A percentile compares a stretch with the other conserved stretches of the same genome.
Conservation (phyloP, 2,113 vertebrate species). For the Todiramphus chloris region DNA sequence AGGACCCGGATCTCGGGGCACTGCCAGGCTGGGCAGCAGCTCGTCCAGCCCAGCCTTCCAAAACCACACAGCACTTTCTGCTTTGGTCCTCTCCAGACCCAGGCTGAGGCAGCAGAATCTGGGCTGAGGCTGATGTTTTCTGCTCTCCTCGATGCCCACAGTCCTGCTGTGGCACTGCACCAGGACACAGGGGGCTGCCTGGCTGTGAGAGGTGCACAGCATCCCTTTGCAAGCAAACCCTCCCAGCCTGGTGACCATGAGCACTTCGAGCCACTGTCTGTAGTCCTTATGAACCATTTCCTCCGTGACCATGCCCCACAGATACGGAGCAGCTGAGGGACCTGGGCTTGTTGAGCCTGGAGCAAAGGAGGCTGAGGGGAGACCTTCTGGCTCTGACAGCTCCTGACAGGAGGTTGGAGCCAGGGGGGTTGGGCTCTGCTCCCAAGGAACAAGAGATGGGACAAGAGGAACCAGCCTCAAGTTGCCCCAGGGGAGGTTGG, state of each 20-base stretch:
- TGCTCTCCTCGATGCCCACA: accelerated
- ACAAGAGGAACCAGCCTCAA: too few species aligned
- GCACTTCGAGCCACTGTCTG: too few species aligned
- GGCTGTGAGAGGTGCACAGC: accelerated
- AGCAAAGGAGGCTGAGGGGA: too few species aligned
- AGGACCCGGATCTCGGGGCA: not conserved
- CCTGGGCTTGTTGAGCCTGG: too few species aligned
- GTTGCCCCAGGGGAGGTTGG: too few species aligned
- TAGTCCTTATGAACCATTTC: not conserved
- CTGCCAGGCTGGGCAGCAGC: not conserved
- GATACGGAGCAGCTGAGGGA: too few species aligned
- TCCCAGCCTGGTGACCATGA: accelerated
- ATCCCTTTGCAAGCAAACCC: accelerated
- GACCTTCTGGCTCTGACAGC: too few species aligned
- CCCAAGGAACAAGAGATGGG: too few species aligned
- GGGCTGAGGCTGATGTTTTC: accelerated
- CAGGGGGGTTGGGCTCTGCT: too few species aligned
- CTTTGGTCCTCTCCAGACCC: not conserved
- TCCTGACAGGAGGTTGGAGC: too few species aligned
- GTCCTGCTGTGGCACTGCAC: not conserved
- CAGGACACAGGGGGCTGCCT: not conserved
- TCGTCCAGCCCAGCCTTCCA: not conserved
- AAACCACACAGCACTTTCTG: accelerated
- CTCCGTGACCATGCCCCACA: not conserved
- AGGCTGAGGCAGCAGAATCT: accelerated